Base-by-base conservation (phyloP, 2,797 vertebrate species). In the Heterohyrax brucei region DNA sequence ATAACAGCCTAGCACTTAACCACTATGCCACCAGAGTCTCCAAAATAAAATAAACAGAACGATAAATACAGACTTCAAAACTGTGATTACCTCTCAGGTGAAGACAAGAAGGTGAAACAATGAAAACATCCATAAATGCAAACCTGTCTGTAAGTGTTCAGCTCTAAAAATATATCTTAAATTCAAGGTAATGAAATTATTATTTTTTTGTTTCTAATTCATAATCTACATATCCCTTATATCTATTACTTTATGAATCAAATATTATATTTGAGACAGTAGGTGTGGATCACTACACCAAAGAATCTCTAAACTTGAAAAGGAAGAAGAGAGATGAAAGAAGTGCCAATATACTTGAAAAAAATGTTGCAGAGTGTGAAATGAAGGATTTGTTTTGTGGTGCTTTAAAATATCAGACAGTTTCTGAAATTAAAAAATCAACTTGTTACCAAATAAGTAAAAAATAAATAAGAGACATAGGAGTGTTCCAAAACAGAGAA, bases 391-490 rank as follows among this genome's bases (percentile, higher is more conserved):
- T 81, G 3, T 46, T 10, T 33, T 84, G 19, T 8, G 93, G 4
- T 75, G 1, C 79, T 48, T 78, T 73, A 87, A 94, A 78, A 26
- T 66, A 22, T 78, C n/a, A 91, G 44, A 91, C 85, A 70, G 12
- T 7, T 78, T 91, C 46, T 91, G 30, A 95, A 88, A 61, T 92
- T 83, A 53, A 53, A 93, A 59, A 9, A 39, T 89, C 56, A 79
- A 46, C 61, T 66, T 77, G 56, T 64, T 46, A 78, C 7, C 30
- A 78, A 85, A 75, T 62, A 90, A 89, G 61, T 73, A 87, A 24
- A 9, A 75, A 76, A 30, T 22, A 85, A 12, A 80, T 62, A 66
- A 72, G n/a, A 78, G 46, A 93, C 92, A 76, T 0, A 76, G 46
- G 3, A 73, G 9, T 72, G 3, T 62, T 93, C 24, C 78, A n/a